Percentiles rank a stretch among this genome's conserved stretches.
phyloP scores from a whole-genome alignment of 2,888 invertebrate species.

The Chymomyza caudatula region DNA sequence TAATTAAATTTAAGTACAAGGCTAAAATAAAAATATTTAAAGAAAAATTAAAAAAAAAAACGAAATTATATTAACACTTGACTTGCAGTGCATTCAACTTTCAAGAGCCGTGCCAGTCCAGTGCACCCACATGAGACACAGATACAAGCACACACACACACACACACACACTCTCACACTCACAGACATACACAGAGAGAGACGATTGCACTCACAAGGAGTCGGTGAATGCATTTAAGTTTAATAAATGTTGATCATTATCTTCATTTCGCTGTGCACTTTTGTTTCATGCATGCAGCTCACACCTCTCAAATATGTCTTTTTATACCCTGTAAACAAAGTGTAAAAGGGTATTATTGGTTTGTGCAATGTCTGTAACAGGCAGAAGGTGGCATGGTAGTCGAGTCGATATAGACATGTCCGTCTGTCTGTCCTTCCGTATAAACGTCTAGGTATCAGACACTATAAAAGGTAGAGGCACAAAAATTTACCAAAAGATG shows the following conservation, averaged over 20 bases:
- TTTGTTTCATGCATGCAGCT: not conserved
- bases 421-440: no score
- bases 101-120: not conserved
- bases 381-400: no score
- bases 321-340: no score
- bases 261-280: not conserved
- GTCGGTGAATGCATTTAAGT: slow-evolving; percentile 1
- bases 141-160: not conserved
- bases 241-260: slow-evolving; percentile 17
- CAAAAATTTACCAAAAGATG: no score
- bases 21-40: not conserved
- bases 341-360: no score
- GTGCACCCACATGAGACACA: not conserved
- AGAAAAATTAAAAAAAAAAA: not conserved
- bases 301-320: not conserved
- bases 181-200: not conserved
- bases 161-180: not conserved
- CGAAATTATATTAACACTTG: not conserved
- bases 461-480: no score
- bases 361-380: no score
- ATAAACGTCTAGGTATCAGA: no score
- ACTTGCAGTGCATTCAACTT: not conserved
- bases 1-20: not conserved
- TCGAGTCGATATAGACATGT: no score
- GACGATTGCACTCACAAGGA: not conserved